Percentiles rank a stretch among this genome's conserved stretches.
phyloP scores from a whole-genome alignment of 1,140 invertebrate species.

The Atopsyche davidsoni region DNA sequence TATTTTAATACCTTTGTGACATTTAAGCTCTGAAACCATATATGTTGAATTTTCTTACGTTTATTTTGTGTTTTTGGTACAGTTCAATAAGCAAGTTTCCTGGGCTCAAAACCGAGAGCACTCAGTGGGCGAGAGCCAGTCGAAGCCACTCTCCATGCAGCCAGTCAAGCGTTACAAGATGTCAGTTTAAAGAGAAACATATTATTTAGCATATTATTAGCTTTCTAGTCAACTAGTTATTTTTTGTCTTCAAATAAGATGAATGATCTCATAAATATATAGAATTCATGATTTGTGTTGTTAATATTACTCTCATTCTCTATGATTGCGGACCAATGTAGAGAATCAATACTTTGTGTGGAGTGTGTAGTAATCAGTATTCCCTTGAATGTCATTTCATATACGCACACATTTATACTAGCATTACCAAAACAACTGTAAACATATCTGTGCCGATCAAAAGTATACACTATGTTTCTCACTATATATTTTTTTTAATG shows the following conservation, averaged over 20 bases:
- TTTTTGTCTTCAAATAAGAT: not conserved
- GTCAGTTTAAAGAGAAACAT: constrained; percentile 20
- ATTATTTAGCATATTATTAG: constrained; percentile 1
- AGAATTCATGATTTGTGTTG: not conserved
- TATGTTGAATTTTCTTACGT: not conserved
- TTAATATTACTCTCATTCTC: constrained; percentile 21
- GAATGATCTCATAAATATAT: constrained; percentile 2
- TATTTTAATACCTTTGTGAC: too few species aligned
- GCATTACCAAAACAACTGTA: constrained; percentile 9
- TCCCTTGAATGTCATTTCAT: not conserved
- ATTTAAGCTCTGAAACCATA: too few species aligned
- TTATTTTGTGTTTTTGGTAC: not conserved
- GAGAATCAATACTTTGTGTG: constrained; percentile 15
- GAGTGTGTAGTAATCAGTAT: constrained; percentile 7
- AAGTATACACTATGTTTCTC: not conserved
- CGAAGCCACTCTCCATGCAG: constrained; percentile 19
- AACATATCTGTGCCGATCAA: constrained; percentile 14
- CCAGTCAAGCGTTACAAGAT: constrained; percentile 28
- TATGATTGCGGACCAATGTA: constrained; percentile 25
- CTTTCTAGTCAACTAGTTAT: constrained; percentile 11
- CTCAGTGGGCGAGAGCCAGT: constrained; percentile 26
- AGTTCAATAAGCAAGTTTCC: constrained; percentile 17
- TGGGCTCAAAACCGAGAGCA: constrained; percentile 26
- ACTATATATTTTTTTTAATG: constrained; percentile 2
- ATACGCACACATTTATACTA: constrained; percentile 9